Conservation (phyloP, 2,888 invertebrate species). For the Euproctis similis region DNA sequence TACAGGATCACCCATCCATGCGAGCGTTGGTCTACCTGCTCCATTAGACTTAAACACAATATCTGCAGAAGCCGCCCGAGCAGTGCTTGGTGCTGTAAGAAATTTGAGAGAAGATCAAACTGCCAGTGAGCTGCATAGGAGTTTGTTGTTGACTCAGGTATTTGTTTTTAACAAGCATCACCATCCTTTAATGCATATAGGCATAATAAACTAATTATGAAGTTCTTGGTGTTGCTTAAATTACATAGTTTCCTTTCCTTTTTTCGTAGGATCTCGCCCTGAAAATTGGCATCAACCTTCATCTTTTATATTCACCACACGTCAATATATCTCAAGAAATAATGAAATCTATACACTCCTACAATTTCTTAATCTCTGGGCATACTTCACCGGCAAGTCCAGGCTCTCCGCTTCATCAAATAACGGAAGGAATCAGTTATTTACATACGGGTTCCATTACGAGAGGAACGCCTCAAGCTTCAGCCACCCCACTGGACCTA, state of each 20-base stretch:
- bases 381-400: constrained; percentile 44
- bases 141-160: constrained; percentile 62
- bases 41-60: constrained; percentile 42
- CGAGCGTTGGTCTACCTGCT: constrained; percentile 21
- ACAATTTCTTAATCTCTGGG: constrained; percentile 40
- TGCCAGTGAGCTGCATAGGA: constrained; percentile 55
- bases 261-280: constrained; percentile 59
- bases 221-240: neutral
- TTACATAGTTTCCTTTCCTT: neutral
- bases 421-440: constrained; percentile 81
- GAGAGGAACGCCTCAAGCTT: constrained; percentile 79
- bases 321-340: constrained; percentile 50
- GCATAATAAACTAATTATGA: too few relatives aligned
- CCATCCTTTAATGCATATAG: too few relatives aligned
- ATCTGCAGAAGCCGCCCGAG: constrained; percentile 62
- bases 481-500: constrained; percentile 73
- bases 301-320: constrained; percentile 42
- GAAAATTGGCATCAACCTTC: constrained; percentile 72
- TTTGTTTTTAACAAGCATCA: too few relatives aligned
- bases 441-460: constrained; percentile 85
- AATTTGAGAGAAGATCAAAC: constrained; percentile 57
- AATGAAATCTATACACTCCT: constrained; percentile 41
- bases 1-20: constrained; percentile 48
- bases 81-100: constrained; percentile 54
- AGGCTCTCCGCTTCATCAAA: constrained; percentile 78